Evolutionary conservation across 2,113 vertebrate genomes (phyloP).

Genomic region (Mohoua ochrocephala): DNA sequence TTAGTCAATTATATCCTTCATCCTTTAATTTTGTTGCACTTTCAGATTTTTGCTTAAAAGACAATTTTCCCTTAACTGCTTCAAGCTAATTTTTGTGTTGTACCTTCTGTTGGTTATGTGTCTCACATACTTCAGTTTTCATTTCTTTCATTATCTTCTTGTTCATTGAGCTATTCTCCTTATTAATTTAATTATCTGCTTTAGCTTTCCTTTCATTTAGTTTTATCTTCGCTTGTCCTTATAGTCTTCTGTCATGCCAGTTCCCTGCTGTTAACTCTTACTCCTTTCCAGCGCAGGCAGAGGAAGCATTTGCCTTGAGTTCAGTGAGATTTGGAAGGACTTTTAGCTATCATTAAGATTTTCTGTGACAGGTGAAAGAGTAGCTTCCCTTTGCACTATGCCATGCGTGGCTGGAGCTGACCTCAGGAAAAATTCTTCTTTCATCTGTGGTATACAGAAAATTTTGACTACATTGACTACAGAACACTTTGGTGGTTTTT

Average conservation of each 20-base stretch:
- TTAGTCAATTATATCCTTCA: not conserved
- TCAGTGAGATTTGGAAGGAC: not conserved
- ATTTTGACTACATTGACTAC: not conserved
- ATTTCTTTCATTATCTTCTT: constrained; percentile 20
- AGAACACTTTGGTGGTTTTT: not conserved
- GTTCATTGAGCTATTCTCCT: not conserved
- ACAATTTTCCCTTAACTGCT: not conserved
- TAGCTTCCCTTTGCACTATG: not conserved
- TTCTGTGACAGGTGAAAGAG: not conserved
- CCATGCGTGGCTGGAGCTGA: not conserved
- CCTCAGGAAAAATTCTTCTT: not conserved
- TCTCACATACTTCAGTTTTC: not conserved
- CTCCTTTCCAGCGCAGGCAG: not conserved
- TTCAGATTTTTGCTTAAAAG: not conserved
- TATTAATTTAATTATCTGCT: constrained; percentile 44
- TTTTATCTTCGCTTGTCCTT: not conserved
- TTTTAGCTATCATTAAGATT: not conserved
- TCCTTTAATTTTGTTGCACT: not conserved
- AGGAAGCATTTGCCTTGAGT: not conserved
- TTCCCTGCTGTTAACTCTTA: not conserved
- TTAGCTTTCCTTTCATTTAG: not conserved
- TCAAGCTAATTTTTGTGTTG: not conserved
- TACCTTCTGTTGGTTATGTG: not conserved
- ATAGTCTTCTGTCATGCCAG: not conserved
- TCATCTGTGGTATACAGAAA: not conserved